These are phyloP conservation scores for Phrynocephalus guinanensis DNA, from an alignment of 2,797 vertebrate species.

Conservation along the genomic window DNA sequence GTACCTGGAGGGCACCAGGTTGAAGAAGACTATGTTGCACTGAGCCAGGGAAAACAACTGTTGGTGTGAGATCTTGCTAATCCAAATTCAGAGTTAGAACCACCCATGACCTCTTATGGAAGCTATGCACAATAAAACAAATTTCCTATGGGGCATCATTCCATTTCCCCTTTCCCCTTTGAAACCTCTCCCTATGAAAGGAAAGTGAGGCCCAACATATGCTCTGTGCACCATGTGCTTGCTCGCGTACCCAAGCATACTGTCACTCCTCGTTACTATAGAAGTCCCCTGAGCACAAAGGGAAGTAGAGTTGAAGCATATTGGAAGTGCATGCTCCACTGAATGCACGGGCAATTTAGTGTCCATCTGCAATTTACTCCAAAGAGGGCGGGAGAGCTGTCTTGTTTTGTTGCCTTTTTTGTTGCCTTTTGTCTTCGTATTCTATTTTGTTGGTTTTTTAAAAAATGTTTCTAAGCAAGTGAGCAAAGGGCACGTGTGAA, in stretches of 20 bases:
- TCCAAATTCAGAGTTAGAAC: slow-evolving; percentile 29
- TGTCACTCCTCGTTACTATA: slow-evolving; percentile 57
- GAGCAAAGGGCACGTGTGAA: not conserved
- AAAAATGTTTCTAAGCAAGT: not conserved
- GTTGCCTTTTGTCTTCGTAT: slow-evolving; percentile 3
- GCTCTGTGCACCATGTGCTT: slow-evolving; percentile 57
- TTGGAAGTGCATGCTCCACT: slow-evolving; percentile 71
- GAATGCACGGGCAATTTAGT: slow-evolving; percentile 57
- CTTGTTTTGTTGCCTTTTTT: not conserved
- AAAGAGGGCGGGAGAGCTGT: not conserved
- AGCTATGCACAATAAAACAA: not conserved
- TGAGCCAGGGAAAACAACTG: not conserved
- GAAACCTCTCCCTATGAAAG: slow-evolving; percentile 48
- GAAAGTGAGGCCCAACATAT: slow-evolving; percentile 66
- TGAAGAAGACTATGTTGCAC: not conserved
- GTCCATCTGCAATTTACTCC: slow-evolving; percentile 63
- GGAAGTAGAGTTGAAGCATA: slow-evolving; percentile 63
- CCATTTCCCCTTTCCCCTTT: slow-evolving; percentile 33
- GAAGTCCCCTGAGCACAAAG: slow-evolving; percentile 62
- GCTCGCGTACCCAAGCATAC: slow-evolving; percentile 52
- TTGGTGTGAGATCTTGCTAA: not conserved
- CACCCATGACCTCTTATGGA: slow-evolving; percentile 19
- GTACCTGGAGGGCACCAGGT: too few relatives aligned
- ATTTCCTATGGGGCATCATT: slow-evolving; percentile 36
- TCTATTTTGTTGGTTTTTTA: not conserved